These are phyloP conservation scores for Pristiophorus japonicus DNA, from an alignment of 2,113 vertebrate genomes.

Conservation along the genomic window DNA sequence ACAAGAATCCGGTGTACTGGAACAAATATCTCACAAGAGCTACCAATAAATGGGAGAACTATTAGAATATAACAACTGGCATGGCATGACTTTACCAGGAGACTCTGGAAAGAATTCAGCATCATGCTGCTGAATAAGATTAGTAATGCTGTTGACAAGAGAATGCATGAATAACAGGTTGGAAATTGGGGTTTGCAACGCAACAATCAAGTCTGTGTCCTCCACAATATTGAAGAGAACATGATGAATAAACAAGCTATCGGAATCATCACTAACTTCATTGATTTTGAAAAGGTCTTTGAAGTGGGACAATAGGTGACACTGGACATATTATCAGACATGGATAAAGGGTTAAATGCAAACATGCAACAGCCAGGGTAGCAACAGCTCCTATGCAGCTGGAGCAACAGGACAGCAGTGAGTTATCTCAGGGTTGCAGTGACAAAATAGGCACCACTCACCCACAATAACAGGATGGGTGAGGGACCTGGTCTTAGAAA, in stretches of 20 bases:
- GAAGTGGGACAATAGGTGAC: no score
- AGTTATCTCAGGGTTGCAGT: no score
- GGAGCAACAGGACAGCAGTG: no score
- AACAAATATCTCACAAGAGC: background rate
- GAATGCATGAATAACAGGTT: background rate
- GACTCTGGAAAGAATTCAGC: background rate
- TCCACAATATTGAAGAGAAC: background rate
- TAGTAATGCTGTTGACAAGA: background rate
- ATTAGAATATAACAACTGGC: background rate
- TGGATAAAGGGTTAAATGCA: no score
- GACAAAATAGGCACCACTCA: no score
- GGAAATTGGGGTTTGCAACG: background rate
- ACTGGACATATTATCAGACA: no score
- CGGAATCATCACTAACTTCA: background rate
- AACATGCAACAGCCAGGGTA: no score
- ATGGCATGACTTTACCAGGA: background rate
- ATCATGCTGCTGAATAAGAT: background rate
- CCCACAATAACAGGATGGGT: no score
- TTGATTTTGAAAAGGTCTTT: background rate
- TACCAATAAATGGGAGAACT: background rate
- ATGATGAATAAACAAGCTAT: background rate
- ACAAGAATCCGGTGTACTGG: background rate
- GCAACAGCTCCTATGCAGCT: no score
- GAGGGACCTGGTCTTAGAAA: no score
- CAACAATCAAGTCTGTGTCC: background rate